These are phyloP conservation scores for Polymixis lichenea DNA, from an alignment of 2,888 invertebrate species.

Conservation along the genomic window DNA sequence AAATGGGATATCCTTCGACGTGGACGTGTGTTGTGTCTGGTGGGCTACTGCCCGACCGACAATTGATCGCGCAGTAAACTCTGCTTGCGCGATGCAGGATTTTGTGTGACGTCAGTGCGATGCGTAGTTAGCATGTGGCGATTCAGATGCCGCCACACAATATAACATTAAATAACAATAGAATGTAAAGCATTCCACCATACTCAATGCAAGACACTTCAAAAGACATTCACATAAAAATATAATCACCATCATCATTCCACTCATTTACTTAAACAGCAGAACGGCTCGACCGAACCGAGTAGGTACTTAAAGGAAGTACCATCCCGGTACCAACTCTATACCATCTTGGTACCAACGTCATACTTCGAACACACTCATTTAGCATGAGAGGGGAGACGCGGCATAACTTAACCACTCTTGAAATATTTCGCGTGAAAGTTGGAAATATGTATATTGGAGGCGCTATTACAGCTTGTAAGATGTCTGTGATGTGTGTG, in stretches of 20 bases:
- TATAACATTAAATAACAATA: neutral
- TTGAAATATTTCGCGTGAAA: slow-evolving; percentile 66
- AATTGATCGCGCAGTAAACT: no score
- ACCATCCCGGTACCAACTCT: slow-evolving; percentile 11
- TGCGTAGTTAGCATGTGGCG: no score
- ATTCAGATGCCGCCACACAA: neutral
- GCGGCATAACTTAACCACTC: slow-evolving; percentile 60
- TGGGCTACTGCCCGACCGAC: no score
- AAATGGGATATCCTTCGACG: no score
- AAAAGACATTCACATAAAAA: neutral
- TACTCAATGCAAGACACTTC: neutral
- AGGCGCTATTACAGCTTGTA: slow-evolving; percentile 48
- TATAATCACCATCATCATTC: neutral
- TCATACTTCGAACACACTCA: slow-evolving; percentile 42
- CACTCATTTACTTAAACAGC: slow-evolving; percentile 11
- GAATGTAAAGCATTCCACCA: neutral
- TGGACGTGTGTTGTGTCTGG: no score
- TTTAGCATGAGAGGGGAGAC: slow-evolving; percentile 54
- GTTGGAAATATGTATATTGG: slow-evolving; percentile 60
- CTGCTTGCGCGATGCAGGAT: no score
- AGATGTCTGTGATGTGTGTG: neutral
- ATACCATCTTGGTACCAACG: slow-evolving; percentile 18
- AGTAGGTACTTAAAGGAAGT: slow-evolving; percentile 31
- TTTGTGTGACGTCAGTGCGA: no score
- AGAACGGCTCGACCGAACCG: slow-evolving; percentile 13